Conservation (phyloP, 2,888 invertebrate species). For the Netelia virgata region DNA sequence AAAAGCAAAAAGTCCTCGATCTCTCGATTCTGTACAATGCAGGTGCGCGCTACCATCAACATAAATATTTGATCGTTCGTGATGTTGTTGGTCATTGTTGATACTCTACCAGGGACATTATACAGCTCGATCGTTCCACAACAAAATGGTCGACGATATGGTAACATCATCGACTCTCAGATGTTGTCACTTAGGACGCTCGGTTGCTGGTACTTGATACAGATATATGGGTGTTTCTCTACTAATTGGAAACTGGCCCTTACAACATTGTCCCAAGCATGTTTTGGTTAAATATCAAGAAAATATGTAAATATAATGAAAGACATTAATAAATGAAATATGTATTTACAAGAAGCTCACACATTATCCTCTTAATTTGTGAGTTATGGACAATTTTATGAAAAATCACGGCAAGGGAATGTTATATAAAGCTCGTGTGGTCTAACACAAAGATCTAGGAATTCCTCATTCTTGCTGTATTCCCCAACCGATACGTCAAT, state of each 20-base stretch:
- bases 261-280: too few species aligned
- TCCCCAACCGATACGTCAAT: constrained; percentile 48
- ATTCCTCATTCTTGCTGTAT: constrained; percentile 45
- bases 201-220: not conserved
- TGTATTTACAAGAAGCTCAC: too few species aligned
- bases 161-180: constrained; percentile 55
- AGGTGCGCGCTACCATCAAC: not conserved
- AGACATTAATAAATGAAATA: too few species aligned
- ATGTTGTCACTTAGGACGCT: constrained; percentile 55
- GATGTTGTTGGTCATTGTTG: constrained; percentile 19
- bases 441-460: constrained; percentile 5
- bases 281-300: too few species aligned
- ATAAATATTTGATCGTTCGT: constrained; percentile 61
- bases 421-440: constrained; percentile 17
- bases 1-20: constrained; percentile 19
- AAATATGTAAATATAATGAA: too few species aligned
- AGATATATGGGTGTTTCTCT: too few species aligned
- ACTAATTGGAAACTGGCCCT: too few species aligned
- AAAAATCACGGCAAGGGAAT: too few species aligned
- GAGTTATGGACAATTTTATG: too few species aligned
- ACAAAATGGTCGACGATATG: not conserved
- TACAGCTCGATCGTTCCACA: constrained; percentile 34
- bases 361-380: too few species aligned
- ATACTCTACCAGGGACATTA: constrained; percentile 47
- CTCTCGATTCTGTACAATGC: not conserved